Evolutionary conservation across 2,113 vertebrate species (phyloP).

Genomic region (Chloroceryle aenea): DNA sequence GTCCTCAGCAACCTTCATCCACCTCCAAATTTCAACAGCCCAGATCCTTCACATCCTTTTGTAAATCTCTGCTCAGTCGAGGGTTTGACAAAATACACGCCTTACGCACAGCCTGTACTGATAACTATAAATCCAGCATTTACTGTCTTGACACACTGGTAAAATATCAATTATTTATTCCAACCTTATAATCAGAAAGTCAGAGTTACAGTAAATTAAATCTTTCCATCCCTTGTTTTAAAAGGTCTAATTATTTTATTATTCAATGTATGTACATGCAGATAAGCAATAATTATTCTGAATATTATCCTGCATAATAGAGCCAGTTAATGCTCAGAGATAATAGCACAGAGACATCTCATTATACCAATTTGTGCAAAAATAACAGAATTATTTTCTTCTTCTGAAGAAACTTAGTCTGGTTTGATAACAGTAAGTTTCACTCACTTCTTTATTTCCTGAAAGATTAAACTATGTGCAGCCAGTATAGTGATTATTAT

Average conservation of each 20-base stretch:
- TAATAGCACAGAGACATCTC: constrained; percentile 48
- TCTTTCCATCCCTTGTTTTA: constrained; percentile 16
- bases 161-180: constrained; percentile 40
- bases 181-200: constrained; percentile 46
- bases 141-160: constrained; percentile 3
- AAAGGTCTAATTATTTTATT: constrained; percentile 73
- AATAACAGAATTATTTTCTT: constrained; percentile 55
- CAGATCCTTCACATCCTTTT: neutral
- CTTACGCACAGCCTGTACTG: neutral
- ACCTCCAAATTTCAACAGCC: neutral
- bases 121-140: neutral
- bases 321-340: constrained; percentile 43
- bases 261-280: constrained; percentile 54
- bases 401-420: constrained; percentile 48
- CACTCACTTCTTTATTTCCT: constrained; percentile 42
- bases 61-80: neutral
- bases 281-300: constrained; percentile 65
- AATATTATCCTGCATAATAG: constrained; percentile 50
- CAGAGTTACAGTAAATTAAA: constrained; percentile 36
- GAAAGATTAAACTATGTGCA: neutral
- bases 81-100: neutral
- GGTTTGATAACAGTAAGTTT: constrained; percentile 61
- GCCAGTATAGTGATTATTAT: neutral
- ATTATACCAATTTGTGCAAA: constrained; percentile 62
- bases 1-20: neutral